Evolutionary conservation across 2,113 vertebrate genomes (phyloP), one percentile per base, ranked within the genome.

Genomic region (Penelope pileata): DNA sequence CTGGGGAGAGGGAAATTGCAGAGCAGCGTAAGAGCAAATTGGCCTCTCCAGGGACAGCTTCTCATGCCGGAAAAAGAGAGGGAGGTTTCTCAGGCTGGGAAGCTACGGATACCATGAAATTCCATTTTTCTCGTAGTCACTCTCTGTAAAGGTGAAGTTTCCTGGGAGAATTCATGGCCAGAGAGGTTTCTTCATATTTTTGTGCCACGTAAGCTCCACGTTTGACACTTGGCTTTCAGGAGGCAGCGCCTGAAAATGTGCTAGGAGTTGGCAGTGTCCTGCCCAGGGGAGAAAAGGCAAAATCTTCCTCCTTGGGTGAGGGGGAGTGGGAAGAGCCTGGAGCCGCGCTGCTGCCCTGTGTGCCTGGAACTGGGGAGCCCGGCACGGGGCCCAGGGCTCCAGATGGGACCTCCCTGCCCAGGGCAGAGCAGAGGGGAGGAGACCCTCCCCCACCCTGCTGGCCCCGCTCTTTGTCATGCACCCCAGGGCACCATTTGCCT

Each of bases 141-240:
- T 18, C 0, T 15, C 36, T 24, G 1, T 3, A 7, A 12, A 29
- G 69, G 19, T 15, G 1, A 2, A 3, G 0, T 51, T 64, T 88
- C 15, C 60, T 45, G 32, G 11, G 38, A 16, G 53, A 1, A 4
- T 5, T 14, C 0, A 0, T 60, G 70, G 24, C 29, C 70, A 40
- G 21, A 15, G 54, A 29, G 38, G 48, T 29, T 81, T 51, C 30
- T 12, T n/a, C 0, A 7, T 2, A 36, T 1, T 18, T 29, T 14
- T 16, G 36, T 7, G 26, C 6, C 2, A 0, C 0, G 1, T 45
- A 11, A 40, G 43, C 27, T 66, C 74, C 34, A 5, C 12, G 1
- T 69, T 12, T 63, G 63, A 17, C 10, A 10, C 56, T 36, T 8
- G 14, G 29, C 38, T 38, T n/a, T 64, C 36, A 14, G 48, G 30